These are phyloP conservation scores for Pygoscelis adeliae DNA, from an alignment of 2,113 vertebrate genomes.

Conservation along the genomic window DNA sequence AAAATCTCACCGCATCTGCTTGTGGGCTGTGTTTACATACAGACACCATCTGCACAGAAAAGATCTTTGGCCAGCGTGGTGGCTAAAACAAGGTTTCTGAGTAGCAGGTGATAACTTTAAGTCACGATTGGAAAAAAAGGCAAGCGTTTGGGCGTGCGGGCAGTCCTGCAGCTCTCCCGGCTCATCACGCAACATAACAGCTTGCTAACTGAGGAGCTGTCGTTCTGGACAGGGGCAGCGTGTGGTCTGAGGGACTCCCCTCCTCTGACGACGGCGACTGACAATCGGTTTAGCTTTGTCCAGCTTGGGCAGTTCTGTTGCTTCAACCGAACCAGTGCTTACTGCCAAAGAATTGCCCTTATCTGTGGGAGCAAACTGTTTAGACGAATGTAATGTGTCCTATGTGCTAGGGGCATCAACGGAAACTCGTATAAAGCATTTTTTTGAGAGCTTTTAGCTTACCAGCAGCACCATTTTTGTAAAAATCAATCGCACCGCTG, in stretches of 20 bases:
- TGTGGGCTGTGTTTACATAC: background rate
- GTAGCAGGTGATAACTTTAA: no score
- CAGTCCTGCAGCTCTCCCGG: no score
- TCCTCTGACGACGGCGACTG: no score
- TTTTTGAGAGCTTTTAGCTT: background rate
- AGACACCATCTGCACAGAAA: background rate
- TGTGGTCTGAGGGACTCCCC: background rate
- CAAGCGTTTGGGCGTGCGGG: background rate
- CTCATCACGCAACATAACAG: background rate
- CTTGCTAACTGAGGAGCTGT: background rate
- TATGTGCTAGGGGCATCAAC: no score
- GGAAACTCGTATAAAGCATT: background rate
- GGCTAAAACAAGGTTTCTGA: background rate
- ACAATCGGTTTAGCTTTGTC: background rate
- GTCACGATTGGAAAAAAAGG: background rate
- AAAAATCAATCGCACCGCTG: rapidly evolving
- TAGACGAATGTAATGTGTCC: no score
- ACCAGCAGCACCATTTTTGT: background rate
- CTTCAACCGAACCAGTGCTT: background rate
- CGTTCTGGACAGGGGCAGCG: background rate
- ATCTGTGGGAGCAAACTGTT: background rate
- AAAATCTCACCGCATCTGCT: background rate
- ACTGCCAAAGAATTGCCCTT: background rate
- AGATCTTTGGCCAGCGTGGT: no score
- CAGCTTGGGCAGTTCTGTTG: background rate